Evolutionary conservation across 64 coral and sea anemone genomes (phyloP), one percentile per base, ranked within the genome.

Genomic region (Actinia tenebrosa): DNA sequence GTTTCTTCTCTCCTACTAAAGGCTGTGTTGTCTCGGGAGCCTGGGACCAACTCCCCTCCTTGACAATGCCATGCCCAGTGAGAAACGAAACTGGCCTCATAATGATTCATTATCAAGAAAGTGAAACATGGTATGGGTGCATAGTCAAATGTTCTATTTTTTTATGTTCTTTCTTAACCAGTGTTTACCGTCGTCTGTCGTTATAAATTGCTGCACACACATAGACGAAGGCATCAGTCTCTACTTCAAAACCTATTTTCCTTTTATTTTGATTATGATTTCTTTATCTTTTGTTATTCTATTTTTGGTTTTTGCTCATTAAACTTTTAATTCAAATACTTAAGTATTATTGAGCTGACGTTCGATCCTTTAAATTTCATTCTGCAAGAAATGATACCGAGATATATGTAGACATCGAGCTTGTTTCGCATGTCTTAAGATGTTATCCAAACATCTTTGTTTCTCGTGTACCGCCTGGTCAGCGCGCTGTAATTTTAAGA

Each of bases 111-210:
- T 14, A 75, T 9, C 10, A 75, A 42, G 22, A 42, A 9, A 42
- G 13, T 0, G 69, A 43, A 53, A 81, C 13, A 81, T 6, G 79
- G 50, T 53, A 81, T 81, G 79, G 79, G 79, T 53, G 43, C 50
- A n/a, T 50, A 81, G 3, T 53, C 16, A 81, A 81, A 81, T 81
- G 79, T 20, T 81, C 79, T 81, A 81, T 81, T 81, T 79, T 66
- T 81, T 81, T 81, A 81, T 52, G 53, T 81, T 30, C 25, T 75
- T 42, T 75, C 8, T 75, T 75, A 75, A 75, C 69, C 8, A 30
- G 25, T 75, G 26, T 75, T 75, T 25, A 27, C 25, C 10, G 69
- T 75, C 69, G 69, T 75, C 26, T 75, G n/a, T 69, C 7, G 64
- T 69, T 50, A 50, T 50, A 50, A 50, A 50, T 50, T 50, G 47